Percentiles rank a stretch among this genome's conserved stretches.
These are phyloP conservation scores for Enteromius anoplus DNA, from an alignment of 2,797 vertebrate genomes.

Conservation along the genomic window DNA sequence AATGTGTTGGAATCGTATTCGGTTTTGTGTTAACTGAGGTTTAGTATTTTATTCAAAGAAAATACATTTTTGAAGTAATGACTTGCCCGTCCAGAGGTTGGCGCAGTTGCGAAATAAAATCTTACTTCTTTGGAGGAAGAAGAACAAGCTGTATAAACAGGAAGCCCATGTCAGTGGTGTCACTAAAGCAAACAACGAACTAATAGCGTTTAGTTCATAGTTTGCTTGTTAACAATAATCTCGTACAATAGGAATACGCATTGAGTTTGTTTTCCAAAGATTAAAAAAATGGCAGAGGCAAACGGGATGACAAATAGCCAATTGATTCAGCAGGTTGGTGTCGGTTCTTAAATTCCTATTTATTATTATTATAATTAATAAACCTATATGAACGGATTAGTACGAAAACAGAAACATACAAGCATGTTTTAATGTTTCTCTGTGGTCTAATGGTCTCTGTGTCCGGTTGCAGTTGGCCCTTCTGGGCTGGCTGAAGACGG, in stretches of 20 bases:
- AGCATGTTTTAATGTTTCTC: neutral
- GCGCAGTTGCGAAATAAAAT: neutral
- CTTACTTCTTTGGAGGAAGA: neutral
- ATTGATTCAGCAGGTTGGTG: conserved; percentile 73
- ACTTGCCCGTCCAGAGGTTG: neutral
- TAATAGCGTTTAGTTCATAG: neutral
- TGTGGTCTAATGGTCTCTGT: neutral
- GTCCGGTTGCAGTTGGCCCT: conserved; percentile 69
- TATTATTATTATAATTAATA: neutral
- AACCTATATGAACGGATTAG: neutral
- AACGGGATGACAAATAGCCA: conserved; percentile 67
- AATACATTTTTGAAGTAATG: neutral
- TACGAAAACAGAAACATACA: neutral
- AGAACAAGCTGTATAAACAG: conserved; percentile 35
- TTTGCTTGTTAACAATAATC: neutral
- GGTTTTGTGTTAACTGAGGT: neutral
- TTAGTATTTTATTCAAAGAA: neutral
- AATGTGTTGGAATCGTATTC: neutral
- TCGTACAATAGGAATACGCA: neutral
- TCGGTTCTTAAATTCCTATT: neutral
- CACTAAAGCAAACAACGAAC: neutral
- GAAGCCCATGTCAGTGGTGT: neutral
- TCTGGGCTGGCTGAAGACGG: conserved; percentile 73
- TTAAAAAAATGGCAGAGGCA: conserved; percentile 57
- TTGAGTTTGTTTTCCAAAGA: neutral